phyloP scores from a whole-genome alignment of 2,888 invertebrate species.

The Chaetogeoica ovagalla region DNA sequence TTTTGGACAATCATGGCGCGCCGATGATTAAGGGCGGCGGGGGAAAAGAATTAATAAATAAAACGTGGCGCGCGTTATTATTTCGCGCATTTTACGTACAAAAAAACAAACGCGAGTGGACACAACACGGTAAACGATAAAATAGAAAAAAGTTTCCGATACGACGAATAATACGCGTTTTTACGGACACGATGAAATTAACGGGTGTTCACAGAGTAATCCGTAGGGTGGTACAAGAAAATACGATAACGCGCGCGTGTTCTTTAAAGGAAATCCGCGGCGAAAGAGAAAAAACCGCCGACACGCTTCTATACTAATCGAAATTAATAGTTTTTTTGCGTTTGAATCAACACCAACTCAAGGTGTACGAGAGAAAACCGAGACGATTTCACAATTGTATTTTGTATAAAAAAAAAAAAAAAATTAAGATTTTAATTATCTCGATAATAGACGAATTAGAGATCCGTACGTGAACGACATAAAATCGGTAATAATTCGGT shows the following conservation, averaged over 20 bases:
- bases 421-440: no score
- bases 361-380: no score
- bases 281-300: background rate
- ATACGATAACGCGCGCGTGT: no score
- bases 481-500: no score
- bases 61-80: background rate
- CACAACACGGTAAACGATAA: background rate
- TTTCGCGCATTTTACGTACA: background rate
- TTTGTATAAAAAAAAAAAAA: no score
- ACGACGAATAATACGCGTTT: background rate
- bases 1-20: background rate
- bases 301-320: background rate
- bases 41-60: background rate
- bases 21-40: background rate
- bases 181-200: constrained; percentile 1
- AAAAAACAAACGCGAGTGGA: constrained; percentile 16
- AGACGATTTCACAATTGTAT: no score
- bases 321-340: background rate
- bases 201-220: constrained; percentile 17
- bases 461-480: no score
- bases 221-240: background rate
- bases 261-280: background rate
- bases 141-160: background rate
- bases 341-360: no score
- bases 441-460: no score